A percentile compares a stretch with the other conserved stretches of the same genome.
phyloP scores from a whole-genome alignment of 1,140 invertebrate genomes.

The Drosophila repleta region DNA sequence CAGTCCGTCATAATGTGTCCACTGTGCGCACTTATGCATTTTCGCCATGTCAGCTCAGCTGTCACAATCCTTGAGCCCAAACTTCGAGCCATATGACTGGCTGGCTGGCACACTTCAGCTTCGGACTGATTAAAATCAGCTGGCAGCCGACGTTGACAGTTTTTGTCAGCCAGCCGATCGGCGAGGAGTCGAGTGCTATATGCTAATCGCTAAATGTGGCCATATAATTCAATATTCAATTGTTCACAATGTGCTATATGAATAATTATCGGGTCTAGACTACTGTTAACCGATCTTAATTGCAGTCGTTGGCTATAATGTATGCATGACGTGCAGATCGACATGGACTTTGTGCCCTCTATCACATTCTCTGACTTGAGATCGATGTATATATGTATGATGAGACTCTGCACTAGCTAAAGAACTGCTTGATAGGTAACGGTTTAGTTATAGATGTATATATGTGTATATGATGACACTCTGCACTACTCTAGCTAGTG shows the following conservation, averaged over 20 bases:
- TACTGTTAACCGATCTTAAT: too few species aligned
- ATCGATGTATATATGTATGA: too few species aligned
- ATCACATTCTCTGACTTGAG: too few species aligned
- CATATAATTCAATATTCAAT: constrained; percentile 5
- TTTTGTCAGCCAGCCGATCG: constrained; percentile 41
- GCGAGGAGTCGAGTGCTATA: constrained; percentile 13
- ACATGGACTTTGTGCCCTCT: too few species aligned
- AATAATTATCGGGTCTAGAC: not conserved
- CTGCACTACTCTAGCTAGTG: too few species aligned
- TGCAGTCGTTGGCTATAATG: too few species aligned
- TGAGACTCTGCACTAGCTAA: too few species aligned
- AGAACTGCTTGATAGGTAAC: too few species aligned
- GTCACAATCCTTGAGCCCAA: constrained; percentile 74
- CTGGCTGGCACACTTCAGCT: constrained; percentile 59
- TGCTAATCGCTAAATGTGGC: constrained; percentile 21
- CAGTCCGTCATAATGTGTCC: constrained; percentile 28
- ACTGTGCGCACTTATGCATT: constrained; percentile 26
- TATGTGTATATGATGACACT: too few species aligned
- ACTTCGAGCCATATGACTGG: constrained; percentile 59
- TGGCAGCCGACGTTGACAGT: constrained; percentile 58
- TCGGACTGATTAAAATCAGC: constrained; percentile 58
- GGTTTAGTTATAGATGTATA: too few species aligned
- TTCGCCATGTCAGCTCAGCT: constrained; percentile 75
- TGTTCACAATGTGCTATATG: constrained; percentile 2
- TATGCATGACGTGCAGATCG: too few species aligned